These are phyloP conservation scores for Phrynocephalus versicolor DNA, from an alignment of 2,113 vertebrate species.

Conservation along the genomic window DNA sequence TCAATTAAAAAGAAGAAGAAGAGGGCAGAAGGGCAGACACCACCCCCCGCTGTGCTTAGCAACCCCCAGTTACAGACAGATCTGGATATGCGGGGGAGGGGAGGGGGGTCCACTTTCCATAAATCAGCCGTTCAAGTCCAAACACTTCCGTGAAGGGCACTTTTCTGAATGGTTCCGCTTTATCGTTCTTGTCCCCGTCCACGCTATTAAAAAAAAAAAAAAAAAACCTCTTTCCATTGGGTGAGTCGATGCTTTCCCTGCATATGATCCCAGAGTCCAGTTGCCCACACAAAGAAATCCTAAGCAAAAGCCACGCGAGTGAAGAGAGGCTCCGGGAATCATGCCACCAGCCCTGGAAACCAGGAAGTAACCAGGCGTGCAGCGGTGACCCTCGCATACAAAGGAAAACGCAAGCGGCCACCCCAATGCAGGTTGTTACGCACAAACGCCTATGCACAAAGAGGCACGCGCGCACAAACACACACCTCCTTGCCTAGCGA, in stretches of 20 bases:
- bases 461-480: not conserved
- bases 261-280: not conserved
- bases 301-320: not conserved
- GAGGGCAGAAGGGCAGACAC: not conserved
- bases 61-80: too few relatives aligned
- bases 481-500: not conserved
- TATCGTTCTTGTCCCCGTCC: too few relatives aligned
- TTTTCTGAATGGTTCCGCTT: too few relatives aligned
- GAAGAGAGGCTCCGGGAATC: not conserved
- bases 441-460: not conserved
- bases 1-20: not conserved
- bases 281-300: not conserved
- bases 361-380: not conserved
- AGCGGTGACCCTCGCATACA: not conserved
- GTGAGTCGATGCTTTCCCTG: not conserved
- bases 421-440: not conserved
- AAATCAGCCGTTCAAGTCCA: not conserved
- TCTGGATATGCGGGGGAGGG: not conserved
- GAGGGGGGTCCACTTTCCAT: not conserved
- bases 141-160: not conserved
- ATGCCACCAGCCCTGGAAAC: constrained; percentile 1
- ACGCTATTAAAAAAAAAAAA: too few relatives aligned
- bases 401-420: constrained; percentile 19
- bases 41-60: not conserved
- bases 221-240: not conserved